Evolutionary conservation across 2,888 invertebrate species (phyloP).

Genomic region (Drosophila algonquin): DNA sequence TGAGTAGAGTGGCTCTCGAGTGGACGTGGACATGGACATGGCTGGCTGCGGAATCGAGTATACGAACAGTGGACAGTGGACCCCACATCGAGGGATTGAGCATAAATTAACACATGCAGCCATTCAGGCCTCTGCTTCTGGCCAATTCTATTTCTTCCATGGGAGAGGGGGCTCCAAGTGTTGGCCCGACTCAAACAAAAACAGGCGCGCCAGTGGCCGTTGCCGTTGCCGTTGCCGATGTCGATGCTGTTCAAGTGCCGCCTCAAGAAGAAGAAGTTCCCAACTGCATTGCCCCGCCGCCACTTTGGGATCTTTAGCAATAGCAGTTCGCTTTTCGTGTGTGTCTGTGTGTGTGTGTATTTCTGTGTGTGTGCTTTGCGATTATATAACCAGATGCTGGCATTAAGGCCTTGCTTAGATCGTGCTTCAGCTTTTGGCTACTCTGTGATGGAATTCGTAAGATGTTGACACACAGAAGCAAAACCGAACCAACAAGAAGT

Average conservation of each 20-base stretch:
- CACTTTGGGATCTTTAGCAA: constrained; percentile 58
- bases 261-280: constrained; percentile 62
- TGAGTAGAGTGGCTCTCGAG: constrained; percentile 27
- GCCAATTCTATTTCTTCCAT: constrained; percentile 53
- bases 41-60: constrained; percentile 40
- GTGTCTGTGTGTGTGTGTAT: constrained; percentile 2
- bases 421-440: constrained; percentile 29
- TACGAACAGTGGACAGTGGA: constrained; percentile 21
- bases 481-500: constrained; percentile 25
- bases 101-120: constrained; percentile 72
- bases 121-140: constrained; percentile 42
- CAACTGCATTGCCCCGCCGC: constrained; percentile 31
- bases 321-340: constrained; percentile 30
- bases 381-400: constrained; percentile 68
- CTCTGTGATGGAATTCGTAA: constrained; percentile 32
- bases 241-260: constrained; percentile 26
- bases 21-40: constrained; percentile 49
- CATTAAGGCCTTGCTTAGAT: constrained; percentile 45
- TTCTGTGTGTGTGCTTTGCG: constrained; percentile 40
- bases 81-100: constrained; percentile 50
- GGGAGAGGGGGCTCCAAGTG: constrained; percentile 15
- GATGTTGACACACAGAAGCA: constrained; percentile 44
- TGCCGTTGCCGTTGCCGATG: constrained; percentile 23
- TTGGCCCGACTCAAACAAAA: constrained; percentile 59
- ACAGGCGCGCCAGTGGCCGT: constrained; percentile 59